Conservation (phyloP, 2,113 vertebrate species). For the Rynchops niger region DNA sequence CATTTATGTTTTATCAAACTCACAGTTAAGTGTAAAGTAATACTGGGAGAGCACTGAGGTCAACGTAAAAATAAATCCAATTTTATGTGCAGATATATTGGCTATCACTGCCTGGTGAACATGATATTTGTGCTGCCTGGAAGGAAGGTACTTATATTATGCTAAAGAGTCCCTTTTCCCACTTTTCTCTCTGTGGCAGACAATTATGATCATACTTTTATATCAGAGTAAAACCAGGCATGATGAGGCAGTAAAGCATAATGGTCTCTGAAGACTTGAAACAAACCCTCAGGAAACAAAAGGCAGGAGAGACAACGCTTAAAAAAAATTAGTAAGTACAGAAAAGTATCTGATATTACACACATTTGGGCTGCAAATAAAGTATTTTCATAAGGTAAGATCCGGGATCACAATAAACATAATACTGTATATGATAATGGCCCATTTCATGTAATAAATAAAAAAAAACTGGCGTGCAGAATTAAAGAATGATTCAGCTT, state of each 20-base stretch:
- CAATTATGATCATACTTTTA: background rate
- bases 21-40: background rate
- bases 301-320: background rate
- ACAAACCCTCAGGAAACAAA: background rate
- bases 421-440: background rate
- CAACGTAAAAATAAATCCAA: background rate
- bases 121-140: background rate
- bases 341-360: background rate
- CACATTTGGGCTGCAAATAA: background rate
- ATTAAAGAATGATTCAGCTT: slow-evolving; percentile 25
- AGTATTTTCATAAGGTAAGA: background rate
- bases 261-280: background rate
- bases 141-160: background rate
- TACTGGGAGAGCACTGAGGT: background rate
- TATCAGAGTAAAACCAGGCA: background rate
- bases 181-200: background rate
- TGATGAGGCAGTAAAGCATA: background rate
- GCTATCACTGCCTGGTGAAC: background rate
- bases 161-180: background rate
- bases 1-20: background rate
- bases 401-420: background rate
- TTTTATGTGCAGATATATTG: background rate
- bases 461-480: slow-evolving; percentile 40
- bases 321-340: background rate
- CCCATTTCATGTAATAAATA: slow-evolving; percentile 18